A percentile compares a stretch with the other conserved stretches of the same genome.
These are phyloP conservation scores for Clupea harengus DNA, from an alignment of 2,113 vertebrate species.

Conservation along the genomic window DNA sequence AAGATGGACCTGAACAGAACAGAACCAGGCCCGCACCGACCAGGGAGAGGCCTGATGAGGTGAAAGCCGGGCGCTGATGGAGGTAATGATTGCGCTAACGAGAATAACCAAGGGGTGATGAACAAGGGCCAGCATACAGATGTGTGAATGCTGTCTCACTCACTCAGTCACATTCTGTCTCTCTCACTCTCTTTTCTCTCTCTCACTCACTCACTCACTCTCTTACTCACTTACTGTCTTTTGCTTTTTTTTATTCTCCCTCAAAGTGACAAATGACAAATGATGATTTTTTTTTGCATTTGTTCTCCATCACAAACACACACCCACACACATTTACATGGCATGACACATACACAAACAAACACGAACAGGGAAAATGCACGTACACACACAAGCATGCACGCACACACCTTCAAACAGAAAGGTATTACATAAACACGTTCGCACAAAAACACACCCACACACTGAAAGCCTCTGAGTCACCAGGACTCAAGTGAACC, in stretches of 20 bases:
- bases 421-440: slow-evolving; percentile 39
- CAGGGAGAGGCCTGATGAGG: slow-evolving; percentile 1
- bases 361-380: slow-evolving; percentile 15
- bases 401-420: slow-evolving; percentile 31
- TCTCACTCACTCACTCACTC: not conserved
- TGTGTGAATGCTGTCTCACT: not conserved
- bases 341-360: not conserved
- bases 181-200: not conserved
- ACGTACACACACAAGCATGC: slow-evolving; percentile 35
- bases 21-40: slow-evolving; percentile 22
- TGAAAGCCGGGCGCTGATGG: slow-evolving; percentile 27
- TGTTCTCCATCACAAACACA: not conserved
- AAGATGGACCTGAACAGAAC: slow-evolving; percentile 20
- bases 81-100: slow-evolving; percentile 33
- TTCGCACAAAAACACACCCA: slow-evolving; percentile 29
- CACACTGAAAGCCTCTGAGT: not conserved
- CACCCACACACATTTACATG: not conserved
- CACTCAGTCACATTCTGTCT: not conserved
- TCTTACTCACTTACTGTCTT: not conserved
- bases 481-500: slow-evolving; percentile 6
- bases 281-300: not conserved
- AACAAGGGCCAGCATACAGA: slow-evolving; percentile 7
- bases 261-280: not conserved
- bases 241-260: not conserved
- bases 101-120: slow-evolving; percentile 31